phyloP scores from a whole-genome alignment of 2,888 invertebrate species.

The Ophion slaviceki region DNA sequence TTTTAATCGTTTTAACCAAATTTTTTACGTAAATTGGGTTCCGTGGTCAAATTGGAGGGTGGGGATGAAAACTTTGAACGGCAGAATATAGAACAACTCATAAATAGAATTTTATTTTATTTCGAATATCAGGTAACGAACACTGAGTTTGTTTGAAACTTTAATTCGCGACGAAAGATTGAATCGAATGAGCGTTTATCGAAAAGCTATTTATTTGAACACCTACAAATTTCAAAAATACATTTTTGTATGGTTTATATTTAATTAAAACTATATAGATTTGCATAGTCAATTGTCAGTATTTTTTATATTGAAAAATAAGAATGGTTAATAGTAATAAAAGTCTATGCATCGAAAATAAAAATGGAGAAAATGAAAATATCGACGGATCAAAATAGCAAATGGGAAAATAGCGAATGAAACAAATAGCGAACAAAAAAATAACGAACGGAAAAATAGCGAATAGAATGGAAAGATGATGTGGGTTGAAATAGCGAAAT shows the following conservation, averaged over 20 bases:
- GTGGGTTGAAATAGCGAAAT: not conserved
- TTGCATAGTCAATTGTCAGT: conserved; percentile 1
- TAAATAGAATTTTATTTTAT: no score
- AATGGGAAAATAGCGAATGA: conserved; percentile 8
- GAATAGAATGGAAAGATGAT: no score
- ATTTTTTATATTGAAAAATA: conserved; percentile 13
- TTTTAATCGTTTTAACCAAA: not conserved
- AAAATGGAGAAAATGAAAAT: conserved; percentile 4
- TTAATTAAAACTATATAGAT: not conserved
- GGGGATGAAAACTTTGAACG: no score
- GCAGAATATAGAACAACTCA: no score
- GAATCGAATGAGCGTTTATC: no score
- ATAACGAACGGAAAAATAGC: not conserved
- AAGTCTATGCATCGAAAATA: not conserved
- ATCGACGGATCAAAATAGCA: conserved; percentile 4
- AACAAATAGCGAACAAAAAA: conserved; percentile 2
- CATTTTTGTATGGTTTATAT: not conserved
- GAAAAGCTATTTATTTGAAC: no score
- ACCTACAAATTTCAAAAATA: no score
- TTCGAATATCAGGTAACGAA: no score
- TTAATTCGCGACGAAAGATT: no score
- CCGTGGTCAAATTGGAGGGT: conserved; percentile 31
- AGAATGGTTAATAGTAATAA: not conserved
- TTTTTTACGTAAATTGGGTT: conserved; percentile 18
- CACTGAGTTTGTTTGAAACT: no score